Evolutionary conservation across 2,113 vertebrate species (phyloP), one percentile per base, ranked within the genome.

Genomic region (Daphoenositta chrysoptera): DNA sequence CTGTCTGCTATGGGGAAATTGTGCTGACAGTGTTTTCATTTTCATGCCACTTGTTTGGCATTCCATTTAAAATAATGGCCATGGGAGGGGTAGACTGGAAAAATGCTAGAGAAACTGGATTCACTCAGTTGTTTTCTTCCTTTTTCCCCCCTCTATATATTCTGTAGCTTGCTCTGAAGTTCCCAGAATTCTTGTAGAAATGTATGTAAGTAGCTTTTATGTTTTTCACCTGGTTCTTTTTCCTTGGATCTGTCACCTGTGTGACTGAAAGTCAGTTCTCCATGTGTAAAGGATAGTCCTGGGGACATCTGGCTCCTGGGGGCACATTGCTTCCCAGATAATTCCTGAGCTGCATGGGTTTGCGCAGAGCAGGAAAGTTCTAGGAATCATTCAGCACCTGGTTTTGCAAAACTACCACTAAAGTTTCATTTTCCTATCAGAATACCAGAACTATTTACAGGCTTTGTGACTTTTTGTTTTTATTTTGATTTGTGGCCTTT

Each of bases 31-130:
- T 94, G 94, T 95, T 96, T 97, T 85, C 42, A 7, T 88, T 96
- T 87, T 91, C 47, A 6, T 68, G 76, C 85, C 64, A 56, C 75
- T 96, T 96, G 82, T 93, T 95, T 95, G 92, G 80, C 71, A 84
- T 95, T 96, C 83, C 72, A 28, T 42, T 83, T 33, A 68, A 65
- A 96, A 83, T 80, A 77, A 63, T 86, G 90, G 78, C 78, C 65
- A 56, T 68, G 79, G 81, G 78, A 88, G 27, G 87, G 71, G 22
- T 5, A 13, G 42, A 13, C 65, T 78, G 56, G 71, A 40, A 42
- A 73, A 23, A 61, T 75, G 19, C 73, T 93, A 0, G 0, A 73
- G 63, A 50, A 83, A 27, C 81, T 65, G 21, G 24, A 7, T 24
- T 91, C 40, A 9, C 30, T 75, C 42, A 10, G 31, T 77, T 42